Base-by-base conservation (phyloP, 2,888 invertebrate species). In the Zygaena filipendulae region DNA sequence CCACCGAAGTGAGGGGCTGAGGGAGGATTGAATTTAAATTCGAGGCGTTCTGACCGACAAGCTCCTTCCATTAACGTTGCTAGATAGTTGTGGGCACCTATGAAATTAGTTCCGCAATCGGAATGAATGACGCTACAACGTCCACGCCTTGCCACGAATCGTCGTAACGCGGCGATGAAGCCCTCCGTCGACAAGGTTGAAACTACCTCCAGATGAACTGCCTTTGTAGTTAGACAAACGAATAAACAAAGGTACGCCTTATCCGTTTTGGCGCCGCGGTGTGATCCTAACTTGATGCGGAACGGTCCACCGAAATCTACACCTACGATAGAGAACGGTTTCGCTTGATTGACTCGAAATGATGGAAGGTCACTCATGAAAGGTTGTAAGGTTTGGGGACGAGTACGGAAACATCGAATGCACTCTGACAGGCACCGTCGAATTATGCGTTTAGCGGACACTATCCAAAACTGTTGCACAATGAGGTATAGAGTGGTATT, bases 281-380 rank as follows among this genome's bases (percentile, higher is more conserved):
- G 28, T n/a, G 21, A 9, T 9, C 29, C 33, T 6, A 29, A 8
- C 21, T 27, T 26, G 1, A 36, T 36, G 3, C 31, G 30, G 16
- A 36, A 36, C 3, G 36, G 36, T 10, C 36, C 36, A 3, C 30
- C 33, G 19, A 20, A 36, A 29, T 36, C 33, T 7, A 27, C 29
- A 3, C 36, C 33, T 2, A 36, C 36, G 3, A 29, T 19, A 2
- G 28, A 31, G n/a, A 33, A 31, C 8, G 36, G 28, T 21, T 36
- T 36, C 12, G 29, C 31, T 13, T 29, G 27, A 20, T 32, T 35
- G 5, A 32, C 27, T 8, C 33, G 27, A 9, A 18, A 24, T 3
- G 32, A 21, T 3, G 33, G 36, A 11, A 37, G 21, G 12, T 37
- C 36, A 10, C 31, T 27, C 36, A 33, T 37, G 9, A 29, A 32